These are phyloP conservation scores for Oscheius onirici DNA, from an alignment of 2,888 invertebrate species.

Conservation along the genomic window DNA sequence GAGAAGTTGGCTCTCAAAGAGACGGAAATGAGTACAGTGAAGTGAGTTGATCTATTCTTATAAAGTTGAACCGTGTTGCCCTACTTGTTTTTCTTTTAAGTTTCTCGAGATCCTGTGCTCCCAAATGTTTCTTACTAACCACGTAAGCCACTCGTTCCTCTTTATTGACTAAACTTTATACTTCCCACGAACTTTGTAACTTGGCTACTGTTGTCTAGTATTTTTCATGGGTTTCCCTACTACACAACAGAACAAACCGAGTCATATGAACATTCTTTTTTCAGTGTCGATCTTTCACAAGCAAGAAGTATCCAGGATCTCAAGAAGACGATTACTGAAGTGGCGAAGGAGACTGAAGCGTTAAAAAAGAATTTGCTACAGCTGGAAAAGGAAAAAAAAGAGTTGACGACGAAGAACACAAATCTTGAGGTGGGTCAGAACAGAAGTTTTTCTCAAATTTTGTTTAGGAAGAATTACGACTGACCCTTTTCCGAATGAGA, in stretches of 20 bases:
- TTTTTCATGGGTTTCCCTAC: no score
- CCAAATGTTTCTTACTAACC: no score
- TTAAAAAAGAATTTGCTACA: constrained; percentile 13
- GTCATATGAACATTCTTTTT: no score
- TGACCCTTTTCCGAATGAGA: constrained; percentile 14
- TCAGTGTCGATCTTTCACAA: constrained; percentile 12
- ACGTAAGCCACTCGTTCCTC: no score
- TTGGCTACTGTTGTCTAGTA: no score
- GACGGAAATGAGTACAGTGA: constrained; percentile 7
- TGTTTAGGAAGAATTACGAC: constrained; percentile 9
- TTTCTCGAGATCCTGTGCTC: no score
- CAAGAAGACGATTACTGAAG: background rate
- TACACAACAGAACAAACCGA: no score
- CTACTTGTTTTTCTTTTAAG: no score
- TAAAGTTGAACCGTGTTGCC: no score
- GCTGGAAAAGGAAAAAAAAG: constrained; percentile 10
- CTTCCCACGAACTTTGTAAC: no score
- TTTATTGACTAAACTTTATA: no score
- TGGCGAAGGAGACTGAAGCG: background rate
- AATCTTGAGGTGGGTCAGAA: background rate
- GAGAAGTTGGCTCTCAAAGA: constrained; percentile 26
- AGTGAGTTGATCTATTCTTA: background rate
- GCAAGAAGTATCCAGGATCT: constrained; percentile 5
- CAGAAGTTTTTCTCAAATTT: background rate
- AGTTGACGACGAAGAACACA: background rate